Base-by-base conservation (phyloP, 53 echinoderm and acorn worm species). In the Hippasteria phrygiana region DNA sequence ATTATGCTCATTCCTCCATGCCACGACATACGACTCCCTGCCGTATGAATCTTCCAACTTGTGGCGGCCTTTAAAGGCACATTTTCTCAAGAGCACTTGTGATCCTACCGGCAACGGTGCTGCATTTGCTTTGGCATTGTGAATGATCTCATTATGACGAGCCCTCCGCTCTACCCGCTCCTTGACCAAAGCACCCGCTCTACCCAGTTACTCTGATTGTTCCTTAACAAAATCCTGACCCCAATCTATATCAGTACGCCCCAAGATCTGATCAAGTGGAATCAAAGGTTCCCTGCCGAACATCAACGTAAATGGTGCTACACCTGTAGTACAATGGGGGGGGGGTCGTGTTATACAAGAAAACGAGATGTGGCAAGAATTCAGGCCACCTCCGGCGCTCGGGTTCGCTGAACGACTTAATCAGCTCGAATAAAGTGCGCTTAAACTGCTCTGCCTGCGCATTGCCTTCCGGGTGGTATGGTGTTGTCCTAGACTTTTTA, bases 371-470 rank as follows among this genome's bases (percentile, higher is more conserved):
- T 3, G 70, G 32, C 17, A 85, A 4, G 3, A 85, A 17, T 18
- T 85, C 3, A 1, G 67, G 85, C 71, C 85, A 85, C 28, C 33
- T 87, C 1, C 41, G n/a, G 6, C 73, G 6, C 1, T 55, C 87
- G 1, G 2, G 13, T 3, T 51, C 51, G 14, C 5, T 7, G 9
- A 87, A n/a, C 0, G 74, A 72, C 13, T 38, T 71, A 17, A 87
- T 48, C 5, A 71, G 40, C 17, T 38, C 87, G 59, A 51, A 73
- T 27, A 87, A 20, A 17, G 87, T 87, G 1, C 73, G 24, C 18
- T 86, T 86, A 28, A 87, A 87, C 1, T 70, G 36, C n/a, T 87
- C 87, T 40, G 74, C 73, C n/a, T 87, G 87, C 1, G 34, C 35
- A 24, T 87, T 87, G 1, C 87, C 73, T 42, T 87, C 72, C 34